Base-by-base conservation (phyloP, 1,140 invertebrate species). In the Tribolium madens region DNA sequence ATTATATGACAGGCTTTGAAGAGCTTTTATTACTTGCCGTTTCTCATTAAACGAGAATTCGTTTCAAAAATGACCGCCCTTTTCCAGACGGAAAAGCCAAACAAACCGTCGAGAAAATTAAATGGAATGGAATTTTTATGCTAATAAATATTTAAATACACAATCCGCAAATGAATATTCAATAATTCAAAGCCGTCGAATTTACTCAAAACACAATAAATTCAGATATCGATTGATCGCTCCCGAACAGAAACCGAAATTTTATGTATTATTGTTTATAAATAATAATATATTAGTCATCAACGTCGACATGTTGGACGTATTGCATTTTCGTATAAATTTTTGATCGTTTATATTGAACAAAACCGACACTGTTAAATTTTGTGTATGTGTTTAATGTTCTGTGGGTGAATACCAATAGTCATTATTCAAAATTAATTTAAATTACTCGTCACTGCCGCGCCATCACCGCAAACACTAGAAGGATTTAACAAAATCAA, bases 51-150 rank as follows among this genome's bases (percentile, higher is more conserved):
- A 17, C 17, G n/a, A 3, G 26, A 33, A 64, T 64, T 33, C 21
- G 18, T 60, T 60, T 60, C 14, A 60, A 64, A 64, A 64, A 26
- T 26, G 21, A 33, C 10, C 12, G 57, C 26, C 57, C 12, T 64
- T 64, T 64, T 64, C 36, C 21, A 9, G 2, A 7, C 21, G 9
- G 21, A 33, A 33, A 64, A 64, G 14, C 57, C 57, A 33, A 31
- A 64, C 14, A 64, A 64, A 33, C 26, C 57, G 57, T 12, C 21
- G 57, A 26, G 21, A 64, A 64, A 64, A 64, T 64, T 64, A 64
- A 64, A 64, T 64, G n/a, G 57, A 64, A 64, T 64, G 57, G 57
- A 64, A 64, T 64, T 64, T 64, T 64, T 64, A 64, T 64, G 57
- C 57, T 64, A 64, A 64, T 64, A 64, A 64, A 64, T 64, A 64